Conservation (phyloP, 2,797 vertebrate species). For the Pitangus sulphuratus region DNA sequence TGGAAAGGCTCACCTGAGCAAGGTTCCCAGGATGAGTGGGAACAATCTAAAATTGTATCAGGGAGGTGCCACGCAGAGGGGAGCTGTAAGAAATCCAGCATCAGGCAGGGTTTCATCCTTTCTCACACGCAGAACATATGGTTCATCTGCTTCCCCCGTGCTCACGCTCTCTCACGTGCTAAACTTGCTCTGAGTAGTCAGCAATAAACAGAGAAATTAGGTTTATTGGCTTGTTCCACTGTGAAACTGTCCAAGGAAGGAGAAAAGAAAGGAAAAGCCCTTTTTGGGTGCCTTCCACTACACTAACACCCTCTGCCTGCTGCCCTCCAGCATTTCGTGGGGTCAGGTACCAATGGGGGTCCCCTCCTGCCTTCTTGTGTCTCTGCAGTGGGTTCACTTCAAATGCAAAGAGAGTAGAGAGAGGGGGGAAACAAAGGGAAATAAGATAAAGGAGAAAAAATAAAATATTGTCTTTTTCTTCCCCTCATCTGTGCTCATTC, state of each 20-base stretch:
- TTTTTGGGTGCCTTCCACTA: not conserved
- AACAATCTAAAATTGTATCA: slow-evolving; percentile 39
- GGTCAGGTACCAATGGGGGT: not conserved
- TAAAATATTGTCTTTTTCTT: not conserved
- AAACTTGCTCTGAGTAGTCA: slow-evolving; percentile 50
- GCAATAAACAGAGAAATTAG: slow-evolving; percentile 44
- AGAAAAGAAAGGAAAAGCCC: not conserved
- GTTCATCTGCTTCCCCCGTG: slow-evolving; percentile 48
- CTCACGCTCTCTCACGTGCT: slow-evolving; percentile 41
- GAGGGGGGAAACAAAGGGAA: not conserved
- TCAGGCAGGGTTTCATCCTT: slow-evolving; percentile 46
- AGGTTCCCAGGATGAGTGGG: slow-evolving; percentile 1
- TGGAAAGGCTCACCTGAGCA: slow-evolving; percentile 31
- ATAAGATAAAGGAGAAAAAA: not conserved
- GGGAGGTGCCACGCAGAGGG: slow-evolving; percentile 3
- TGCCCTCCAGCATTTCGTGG: not conserved
- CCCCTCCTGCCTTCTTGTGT: not conserved
- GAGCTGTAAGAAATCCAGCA: slow-evolving; percentile 30
- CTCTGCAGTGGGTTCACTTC: not conserved
- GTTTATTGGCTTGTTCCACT: slow-evolving; percentile 40
- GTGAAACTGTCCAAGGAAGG: not conserved
- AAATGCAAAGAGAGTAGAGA: not conserved
- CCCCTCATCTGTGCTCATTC: not conserved
- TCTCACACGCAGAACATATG: slow-evolving; percentile 56
- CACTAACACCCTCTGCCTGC: not conserved